These are phyloP conservation scores for Hipposideros larvatus DNA, from an alignment of 2,797 vertebrate genomes.

Conservation along the genomic window DNA sequence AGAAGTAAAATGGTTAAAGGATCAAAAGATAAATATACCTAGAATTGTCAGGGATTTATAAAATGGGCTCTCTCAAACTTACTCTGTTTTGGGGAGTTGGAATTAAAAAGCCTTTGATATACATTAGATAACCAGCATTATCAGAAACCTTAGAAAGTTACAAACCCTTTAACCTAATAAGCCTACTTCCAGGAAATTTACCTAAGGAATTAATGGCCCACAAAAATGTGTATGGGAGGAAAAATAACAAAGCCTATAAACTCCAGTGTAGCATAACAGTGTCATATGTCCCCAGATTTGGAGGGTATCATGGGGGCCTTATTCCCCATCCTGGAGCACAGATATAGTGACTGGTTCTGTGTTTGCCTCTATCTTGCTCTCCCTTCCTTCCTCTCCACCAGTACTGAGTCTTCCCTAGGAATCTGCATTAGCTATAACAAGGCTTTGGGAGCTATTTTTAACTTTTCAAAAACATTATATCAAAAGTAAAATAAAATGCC, in stretches of 20 bases:
- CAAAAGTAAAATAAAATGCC: constrained; percentile 5
- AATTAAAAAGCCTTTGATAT: constrained; percentile 22
- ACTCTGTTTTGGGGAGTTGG: not conserved
- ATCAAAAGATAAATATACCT: not conserved
- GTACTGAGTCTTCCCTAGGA: not conserved
- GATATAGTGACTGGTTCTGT: not conserved
- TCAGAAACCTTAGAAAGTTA: constrained; percentile 21
- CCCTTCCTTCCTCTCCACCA: not conserved
- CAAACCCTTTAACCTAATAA: not conserved
- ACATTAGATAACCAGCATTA: not conserved
- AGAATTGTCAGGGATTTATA: not conserved
- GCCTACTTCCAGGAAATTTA: constrained; percentile 27
- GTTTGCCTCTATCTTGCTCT: not conserved
- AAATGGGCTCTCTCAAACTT: not conserved
- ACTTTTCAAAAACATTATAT: not conserved
- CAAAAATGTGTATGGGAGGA: not conserved
- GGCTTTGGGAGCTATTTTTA: constrained; percentile 17
- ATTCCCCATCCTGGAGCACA: not conserved
- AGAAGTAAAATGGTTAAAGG: not conserved
- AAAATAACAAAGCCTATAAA: not conserved
- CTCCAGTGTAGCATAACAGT: not conserved
- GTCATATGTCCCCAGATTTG: not conserved
- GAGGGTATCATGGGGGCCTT: not conserved
- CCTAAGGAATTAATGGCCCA: not conserved
- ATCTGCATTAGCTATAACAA: not conserved